These are phyloP conservation scores for Drosophila recens DNA, from an alignment of 2,888 invertebrate species.

Conservation along the genomic window DNA sequence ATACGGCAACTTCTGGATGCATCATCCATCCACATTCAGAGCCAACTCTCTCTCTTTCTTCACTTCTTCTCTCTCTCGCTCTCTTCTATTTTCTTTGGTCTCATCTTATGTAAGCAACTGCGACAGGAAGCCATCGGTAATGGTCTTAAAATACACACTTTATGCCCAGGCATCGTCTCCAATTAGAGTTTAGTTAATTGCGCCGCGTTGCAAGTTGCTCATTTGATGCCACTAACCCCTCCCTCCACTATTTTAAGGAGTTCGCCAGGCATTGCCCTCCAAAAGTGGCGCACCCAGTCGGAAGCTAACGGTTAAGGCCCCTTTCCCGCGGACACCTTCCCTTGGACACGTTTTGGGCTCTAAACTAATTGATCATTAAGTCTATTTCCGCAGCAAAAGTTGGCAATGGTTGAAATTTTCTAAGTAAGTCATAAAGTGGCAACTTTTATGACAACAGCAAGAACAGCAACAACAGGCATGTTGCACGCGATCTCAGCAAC, in stretches of 20 bases:
- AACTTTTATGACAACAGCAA: slow-evolving; percentile 70
- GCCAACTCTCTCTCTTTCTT: neutral
- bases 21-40: slow-evolving; percentile 38
- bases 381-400: slow-evolving; percentile 72
- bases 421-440: slow-evolving; percentile 76
- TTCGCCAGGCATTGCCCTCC: slow-evolving; percentile 35
- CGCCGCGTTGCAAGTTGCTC: slow-evolving; percentile 69
- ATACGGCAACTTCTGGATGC: slow-evolving; percentile 75
- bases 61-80: neutral
- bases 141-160: slow-evolving; percentile 79
- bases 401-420: slow-evolving; percentile 51
- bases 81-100: neutral
- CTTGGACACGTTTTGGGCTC: slow-evolving; percentile 21
- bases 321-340: neutral
- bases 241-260: neutral
- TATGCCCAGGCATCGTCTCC: slow-evolving; percentile 73
- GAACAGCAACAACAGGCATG: slow-evolving; percentile 58
- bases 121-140: slow-evolving; percentile 79
- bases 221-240: slow-evolving; percentile 43
- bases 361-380: slow-evolving; percentile 80
- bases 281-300: slow-evolving; percentile 61
- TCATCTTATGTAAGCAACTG: slow-evolving; percentile 57
- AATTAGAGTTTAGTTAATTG: slow-evolving; percentile 77
- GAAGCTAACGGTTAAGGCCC: slow-evolving; percentile 62
- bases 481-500: slow-evolving; percentile 66